Percentiles rank a stretch among this genome's conserved stretches.
Evolutionary conservation across 2,888 invertebrate genomes (phyloP).

Genomic region (Cheilosia scutellata): DNA sequence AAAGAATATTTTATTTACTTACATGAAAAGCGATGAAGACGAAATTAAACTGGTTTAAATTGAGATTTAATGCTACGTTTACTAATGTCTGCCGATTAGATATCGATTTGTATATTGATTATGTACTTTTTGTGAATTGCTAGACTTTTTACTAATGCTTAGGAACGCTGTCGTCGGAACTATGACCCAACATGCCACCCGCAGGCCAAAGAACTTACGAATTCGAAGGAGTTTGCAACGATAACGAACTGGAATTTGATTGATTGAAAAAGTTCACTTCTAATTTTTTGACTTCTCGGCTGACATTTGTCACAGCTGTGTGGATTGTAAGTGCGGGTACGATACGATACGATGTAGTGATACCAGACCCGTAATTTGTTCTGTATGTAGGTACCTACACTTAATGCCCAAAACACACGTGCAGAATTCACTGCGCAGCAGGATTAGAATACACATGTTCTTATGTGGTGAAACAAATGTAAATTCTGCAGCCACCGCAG

Average conservation of each 20-base stretch:
- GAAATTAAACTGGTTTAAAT: slow-evolving; percentile 1
- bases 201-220: neutral
- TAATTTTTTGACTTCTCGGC: neutral
- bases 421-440: no score
- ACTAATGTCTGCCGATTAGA: neutral
- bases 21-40: slow-evolving; percentile 1
- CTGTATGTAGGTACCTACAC: no score
- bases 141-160: slow-evolving; percentile 1
- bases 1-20: neutral
- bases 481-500: no score
- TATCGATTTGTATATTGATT: neutral
- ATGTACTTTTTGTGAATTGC: neutral
- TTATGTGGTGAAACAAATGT: no score
- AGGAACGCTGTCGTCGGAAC: slow-evolving; percentile 28
- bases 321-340: slow-evolving; percentile 9
- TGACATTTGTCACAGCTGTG: slow-evolving; percentile 7
- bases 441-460: no score
- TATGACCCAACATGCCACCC: slow-evolving; percentile 30
- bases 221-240: slow-evolving; percentile 25
- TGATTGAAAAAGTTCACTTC: slow-evolving; percentile 29
- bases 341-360: neutral
- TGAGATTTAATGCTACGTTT: neutral
- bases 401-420: no score
- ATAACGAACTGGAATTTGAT: slow-evolving; percentile 38
- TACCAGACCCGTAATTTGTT: neutral